Evolutionary conservation across 2,888 invertebrate genomes (phyloP).

Genomic region (Folsomia candida): DNA sequence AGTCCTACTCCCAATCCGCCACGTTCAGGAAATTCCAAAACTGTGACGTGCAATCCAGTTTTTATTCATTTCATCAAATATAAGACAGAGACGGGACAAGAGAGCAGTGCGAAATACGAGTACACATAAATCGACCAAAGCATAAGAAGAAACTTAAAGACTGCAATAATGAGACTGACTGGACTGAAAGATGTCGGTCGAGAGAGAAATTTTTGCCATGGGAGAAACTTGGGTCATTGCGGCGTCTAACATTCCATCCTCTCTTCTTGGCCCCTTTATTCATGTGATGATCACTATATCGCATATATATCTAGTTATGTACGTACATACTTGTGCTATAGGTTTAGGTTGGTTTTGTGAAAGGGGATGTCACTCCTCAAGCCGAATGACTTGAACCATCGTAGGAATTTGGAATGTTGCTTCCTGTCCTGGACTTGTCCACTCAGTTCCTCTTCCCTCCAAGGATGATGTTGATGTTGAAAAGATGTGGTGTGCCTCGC

Average conservation of each 20-base stretch:
- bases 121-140: not conserved
- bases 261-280: not conserved
- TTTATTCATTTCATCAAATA: not conserved
- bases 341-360: too few relatives aligned
- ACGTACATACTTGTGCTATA: too few relatives aligned
- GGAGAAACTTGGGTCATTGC: conserved; percentile 13
- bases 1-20: not conserved
- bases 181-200: too few relatives aligned
- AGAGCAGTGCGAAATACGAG: not conserved
- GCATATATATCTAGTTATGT: too few relatives aligned
- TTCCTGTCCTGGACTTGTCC: not conserved
- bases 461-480: too few relatives aligned
- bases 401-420: not conserved
- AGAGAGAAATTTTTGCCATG: not conserved
- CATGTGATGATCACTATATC: too few relatives aligned
- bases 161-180: not conserved
- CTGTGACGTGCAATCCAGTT: not conserved
- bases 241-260: conserved; percentile 7
- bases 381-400: not conserved
- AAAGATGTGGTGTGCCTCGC: too few relatives aligned
- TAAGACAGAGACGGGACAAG: not conserved
- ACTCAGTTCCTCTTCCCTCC: not conserved
- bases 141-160: not conserved
- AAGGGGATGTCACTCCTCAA: not conserved
- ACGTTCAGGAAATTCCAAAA: not conserved